Base-by-base conservation (phyloP, 2,113 vertebrate genomes). In the Clarias macrocephalus region DNA sequence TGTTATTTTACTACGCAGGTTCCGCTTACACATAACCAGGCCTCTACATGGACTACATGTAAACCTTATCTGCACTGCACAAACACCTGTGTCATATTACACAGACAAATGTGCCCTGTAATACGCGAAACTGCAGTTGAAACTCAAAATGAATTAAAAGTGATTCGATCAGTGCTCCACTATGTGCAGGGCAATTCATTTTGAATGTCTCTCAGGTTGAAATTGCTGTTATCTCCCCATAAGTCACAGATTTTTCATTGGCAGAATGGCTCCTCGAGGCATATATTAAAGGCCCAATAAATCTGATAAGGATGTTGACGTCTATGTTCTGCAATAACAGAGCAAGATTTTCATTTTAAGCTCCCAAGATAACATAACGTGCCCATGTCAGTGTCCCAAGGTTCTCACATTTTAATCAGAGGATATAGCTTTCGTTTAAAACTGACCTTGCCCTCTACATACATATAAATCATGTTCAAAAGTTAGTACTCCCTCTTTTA, bases 311-410 rank as follows among this genome's bases (percentile, higher is more conserved):
- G 48, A 79, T 37, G 48, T 18, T 52, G 28, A 28, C 7, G 66
- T 59, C 42, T 62, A 42, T 21, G 15, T 60, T 28, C 10, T 81
- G 52, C n/a, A 59, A 57, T 9, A 62, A 79, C 19, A 62, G 15
- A 21, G 59, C 60, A 86, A 80, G 52, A 85, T 62, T 68, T 87
- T 65, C 21, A 42, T 81, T 87, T 87, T 15, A 54, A 30, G 72
- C 60, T 83, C 48, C 52, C 82, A 37, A 30, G 30, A 85, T 66
- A 66, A 76, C 3, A 48, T 33, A 25, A n/a, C 57, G 6, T 63
- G 3, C n/a, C 25, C 16, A 80, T 68, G 70, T 60, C 28, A 42
- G 10, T 25, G 16, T 59, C 23, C 42, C 23, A 42, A 56, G 76
- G 8, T 23, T 15, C 70, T 68, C 60, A 83, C 18, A 76, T 30